A percentile compares a stretch with the other conserved stretches of the same genome.
Evolutionary conservation across 53 echinoderm and acorn worm species (phyloP).

Genomic region (Glandiceps talaboti): DNA sequence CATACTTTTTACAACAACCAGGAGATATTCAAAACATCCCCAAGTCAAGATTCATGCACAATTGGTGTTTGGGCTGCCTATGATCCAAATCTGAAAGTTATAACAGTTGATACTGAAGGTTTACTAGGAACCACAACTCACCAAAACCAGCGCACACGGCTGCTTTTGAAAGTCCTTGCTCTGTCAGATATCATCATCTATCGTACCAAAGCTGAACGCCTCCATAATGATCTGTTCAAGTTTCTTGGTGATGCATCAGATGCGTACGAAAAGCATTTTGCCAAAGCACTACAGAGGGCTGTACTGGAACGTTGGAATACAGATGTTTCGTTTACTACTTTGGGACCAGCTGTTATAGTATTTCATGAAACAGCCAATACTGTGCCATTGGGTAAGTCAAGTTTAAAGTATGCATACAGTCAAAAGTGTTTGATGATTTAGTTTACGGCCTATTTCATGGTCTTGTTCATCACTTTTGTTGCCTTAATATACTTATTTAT

Average conservation of each 20-base stretch:
- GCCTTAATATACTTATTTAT: too few species aligned
- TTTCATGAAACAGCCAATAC: slow-evolving; percentile 93
- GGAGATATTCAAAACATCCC: slow-evolving; percentile 74
- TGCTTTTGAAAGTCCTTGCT: slow-evolving; percentile 82
- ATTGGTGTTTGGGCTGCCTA: slow-evolving; percentile 92
- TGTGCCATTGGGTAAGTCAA: slow-evolving; percentile 45
- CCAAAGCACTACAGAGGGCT: slow-evolving; percentile 47
- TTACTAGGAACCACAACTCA: slow-evolving; percentile 69
- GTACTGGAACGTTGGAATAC: slow-evolving; percentile 43
- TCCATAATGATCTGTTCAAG: slow-evolving; percentile 76
- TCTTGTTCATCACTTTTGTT: too few species aligned
- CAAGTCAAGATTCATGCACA: slow-evolving; percentile 84
- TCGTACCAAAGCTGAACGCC: slow-evolving; percentile 80
- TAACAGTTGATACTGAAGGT: slow-evolving; percentile 80
- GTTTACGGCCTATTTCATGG: too few species aligned
- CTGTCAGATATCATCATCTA: slow-evolving; percentile 91
- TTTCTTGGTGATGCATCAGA: slow-evolving; percentile 83
- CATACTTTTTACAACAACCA: slow-evolving; percentile 80
- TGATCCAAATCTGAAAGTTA: slow-evolving; percentile 41
- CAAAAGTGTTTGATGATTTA: too few species aligned
- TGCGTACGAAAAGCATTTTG: slow-evolving; percentile 68
- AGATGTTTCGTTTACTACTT: slow-evolving; percentile 49
- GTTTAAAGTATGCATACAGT: too few species aligned
- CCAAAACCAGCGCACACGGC: slow-evolving; percentile 76
- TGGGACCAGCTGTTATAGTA: slow-evolving; percentile 85